Evolutionary conservation across 2,113 vertebrate genomes (phyloP).

Genomic region (Nothoprocta pentlandii): DNA sequence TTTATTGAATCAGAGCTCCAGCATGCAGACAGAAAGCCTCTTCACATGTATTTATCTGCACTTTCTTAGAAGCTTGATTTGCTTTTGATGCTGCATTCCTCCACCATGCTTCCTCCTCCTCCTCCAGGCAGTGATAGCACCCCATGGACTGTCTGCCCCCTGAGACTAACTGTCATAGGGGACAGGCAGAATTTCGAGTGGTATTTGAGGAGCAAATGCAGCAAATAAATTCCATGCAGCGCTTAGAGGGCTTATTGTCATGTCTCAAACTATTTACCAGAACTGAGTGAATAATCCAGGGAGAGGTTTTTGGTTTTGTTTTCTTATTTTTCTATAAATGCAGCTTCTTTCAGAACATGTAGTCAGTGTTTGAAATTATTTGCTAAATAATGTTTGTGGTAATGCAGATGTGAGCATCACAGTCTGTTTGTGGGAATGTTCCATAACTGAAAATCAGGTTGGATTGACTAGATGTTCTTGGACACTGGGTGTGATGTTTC

Average conservation of each 20-base stretch:
- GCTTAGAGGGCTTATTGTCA: conserved; percentile 19
- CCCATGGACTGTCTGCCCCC: neutral
- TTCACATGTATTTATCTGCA: neutral
- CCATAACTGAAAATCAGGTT: neutral
- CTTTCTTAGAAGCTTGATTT: conserved; percentile 5
- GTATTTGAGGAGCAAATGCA: conserved; percentile 28
- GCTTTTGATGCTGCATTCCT: neutral
- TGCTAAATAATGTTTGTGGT: neutral
- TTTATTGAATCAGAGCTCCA: neutral
- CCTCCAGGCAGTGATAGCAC: neutral
- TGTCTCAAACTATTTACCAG: neutral
- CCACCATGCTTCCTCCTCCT: neutral
- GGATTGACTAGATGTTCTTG: neutral
- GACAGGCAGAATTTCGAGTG: neutral
- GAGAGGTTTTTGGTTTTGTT: neutral
- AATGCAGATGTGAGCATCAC: neutral
- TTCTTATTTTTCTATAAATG: neutral
- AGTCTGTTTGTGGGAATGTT: neutral
- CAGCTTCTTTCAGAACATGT: neutral
- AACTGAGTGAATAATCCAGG: neutral
- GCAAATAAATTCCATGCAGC: conserved; percentile 15
- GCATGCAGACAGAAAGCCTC: neutral
- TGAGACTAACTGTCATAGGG: neutral
- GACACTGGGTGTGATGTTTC: neutral
- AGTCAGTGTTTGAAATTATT: neutral